These are phyloP conservation scores for Cydia strobilella DNA, from an alignment of 1,140 invertebrate genomes.

Conservation along the genomic window DNA sequence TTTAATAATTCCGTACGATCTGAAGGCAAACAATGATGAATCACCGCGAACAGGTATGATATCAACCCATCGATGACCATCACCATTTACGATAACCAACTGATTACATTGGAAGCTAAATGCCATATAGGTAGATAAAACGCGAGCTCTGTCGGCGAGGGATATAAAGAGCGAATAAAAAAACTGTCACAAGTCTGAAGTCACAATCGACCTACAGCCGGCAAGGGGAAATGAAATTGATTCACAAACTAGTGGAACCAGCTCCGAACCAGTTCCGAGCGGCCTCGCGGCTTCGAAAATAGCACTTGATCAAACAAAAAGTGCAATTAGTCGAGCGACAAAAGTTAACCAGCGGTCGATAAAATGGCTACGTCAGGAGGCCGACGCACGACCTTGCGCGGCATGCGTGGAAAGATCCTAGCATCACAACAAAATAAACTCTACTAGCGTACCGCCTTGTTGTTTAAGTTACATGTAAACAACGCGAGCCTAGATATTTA, in stretches of 20 bases:
- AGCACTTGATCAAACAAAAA: conserved; percentile 38
- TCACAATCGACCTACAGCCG: conserved; percentile 32
- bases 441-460: conserved; percentile 13
- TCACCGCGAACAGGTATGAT: conserved; percentile 19
- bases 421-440: conserved; percentile 31
- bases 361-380: conserved; percentile 28
- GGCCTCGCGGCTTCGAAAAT: conserved; percentile 38
- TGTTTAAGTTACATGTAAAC: background rate
- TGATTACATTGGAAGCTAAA: conserved; percentile 27
- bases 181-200: conserved; percentile 37
- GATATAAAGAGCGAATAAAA: conserved; percentile 31
- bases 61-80: conserved; percentile 27
- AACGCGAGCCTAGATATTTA: background rate
- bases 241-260: conserved; percentile 42
- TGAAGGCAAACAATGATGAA: conserved; percentile 29
- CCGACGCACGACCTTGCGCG: conserved; percentile 41
- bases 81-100: conserved; percentile 22
- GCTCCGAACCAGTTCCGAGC: conserved; percentile 38
- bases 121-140: conserved; percentile 8
- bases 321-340: conserved; percentile 39
- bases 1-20: conserved; percentile 22
- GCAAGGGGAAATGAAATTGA: conserved; percentile 43
- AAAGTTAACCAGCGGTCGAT: conserved; percentile 34
- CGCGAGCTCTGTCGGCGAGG: background rate
- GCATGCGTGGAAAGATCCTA: conserved; percentile 41